Base-by-base conservation (phyloP, 2,113 vertebrate genomes). In the Chaetodon trifascialis region DNA sequence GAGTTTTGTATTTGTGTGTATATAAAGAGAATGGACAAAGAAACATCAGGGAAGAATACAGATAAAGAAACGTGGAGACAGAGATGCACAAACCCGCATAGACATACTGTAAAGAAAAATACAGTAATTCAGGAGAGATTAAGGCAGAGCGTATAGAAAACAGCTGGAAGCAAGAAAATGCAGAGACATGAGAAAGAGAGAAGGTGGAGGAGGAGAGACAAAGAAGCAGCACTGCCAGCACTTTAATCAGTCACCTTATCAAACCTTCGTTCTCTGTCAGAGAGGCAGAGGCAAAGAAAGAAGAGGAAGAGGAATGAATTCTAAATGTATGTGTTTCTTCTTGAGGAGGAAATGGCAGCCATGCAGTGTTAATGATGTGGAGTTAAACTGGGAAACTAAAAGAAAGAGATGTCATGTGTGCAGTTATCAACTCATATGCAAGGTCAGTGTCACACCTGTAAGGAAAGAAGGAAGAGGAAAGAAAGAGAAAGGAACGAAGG, bases 221-320 rank as follows among this genome's bases (percentile, higher is more conserved):
- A 55, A 66, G 42, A 47, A 11, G 15, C 51, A 30, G n/a, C 47
- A 17, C 3, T 4, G 46, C 14, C 62, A 66, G 44, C 47, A 47
- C 55, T 59, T 68, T 59, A 42, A 77, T 85, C 63, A 46, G 58
- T 76, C 75, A 70, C 47, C 36, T 77, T 40, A 72, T 63, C 55
- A 51, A 73, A 79, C 14, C 5, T 68, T 52, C 3, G 56, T 42
- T 54, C 34, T 78, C 63, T 52, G 49, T 42, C 47, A 64, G 44
- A 55, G 42, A 68, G 16, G 3, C n/a, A 21, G 16, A 36, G 3
- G 46, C 5, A 55, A 8, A 21, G 23, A 71, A 34, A 21, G 1
- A 19, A 34, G 5, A 49, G 30, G 30, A 30, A 30, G 30, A 30
- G 30, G 30, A 30, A 30, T 30, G 3, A 5, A 7, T 55, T 59